phyloP scores from a whole-genome alignment of 2,888 invertebrate genomes.

The Sinodicranocentrus sp. region DNA sequence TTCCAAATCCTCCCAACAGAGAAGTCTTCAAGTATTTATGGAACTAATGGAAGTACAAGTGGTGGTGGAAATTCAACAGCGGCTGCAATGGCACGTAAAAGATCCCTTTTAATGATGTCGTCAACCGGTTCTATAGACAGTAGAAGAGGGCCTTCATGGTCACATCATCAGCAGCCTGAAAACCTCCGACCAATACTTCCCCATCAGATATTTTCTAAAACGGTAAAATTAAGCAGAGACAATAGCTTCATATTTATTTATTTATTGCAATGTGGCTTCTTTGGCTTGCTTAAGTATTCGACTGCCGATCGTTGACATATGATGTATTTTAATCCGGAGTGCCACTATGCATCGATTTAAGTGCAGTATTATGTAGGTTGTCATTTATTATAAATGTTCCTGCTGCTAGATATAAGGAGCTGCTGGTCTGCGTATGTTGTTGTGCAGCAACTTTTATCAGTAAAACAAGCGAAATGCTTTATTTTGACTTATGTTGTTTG shows the following conservation, averaged over 20 bases:
- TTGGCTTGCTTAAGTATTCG: neutral
- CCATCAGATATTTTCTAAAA: constrained; percentile 76
- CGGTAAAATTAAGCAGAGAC: constrained; percentile 64
- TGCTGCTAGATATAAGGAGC: neutral
- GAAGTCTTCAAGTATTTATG: constrained; percentile 71
- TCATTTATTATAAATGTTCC: constrained; percentile 53
- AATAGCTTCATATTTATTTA: neutral
- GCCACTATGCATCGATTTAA: constrained; percentile 38
- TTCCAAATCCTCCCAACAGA: constrained; percentile 74
- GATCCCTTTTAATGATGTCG: constrained; percentile 58
- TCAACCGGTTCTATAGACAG: constrained; percentile 62
- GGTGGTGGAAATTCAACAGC: constrained; percentile 48
- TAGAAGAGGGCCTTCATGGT: constrained; percentile 53
- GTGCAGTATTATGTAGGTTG: constrained; percentile 49
- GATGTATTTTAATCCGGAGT: constrained; percentile 21
- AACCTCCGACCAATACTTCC: constrained; percentile 74
- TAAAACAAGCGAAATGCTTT: constrained; percentile 27
- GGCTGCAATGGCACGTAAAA: constrained; percentile 52
- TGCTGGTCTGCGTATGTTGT: neutral
- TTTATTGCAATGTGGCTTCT: neutral
- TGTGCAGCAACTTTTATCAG: constrained; percentile 32
- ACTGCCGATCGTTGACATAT: neutral
- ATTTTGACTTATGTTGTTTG: constrained; percentile 24
- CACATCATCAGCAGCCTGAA: constrained; percentile 65
- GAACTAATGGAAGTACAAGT: constrained; percentile 70